Base-by-base conservation (phyloP, 1,140 invertebrate genomes). In the Glomeris maerens region DNA sequence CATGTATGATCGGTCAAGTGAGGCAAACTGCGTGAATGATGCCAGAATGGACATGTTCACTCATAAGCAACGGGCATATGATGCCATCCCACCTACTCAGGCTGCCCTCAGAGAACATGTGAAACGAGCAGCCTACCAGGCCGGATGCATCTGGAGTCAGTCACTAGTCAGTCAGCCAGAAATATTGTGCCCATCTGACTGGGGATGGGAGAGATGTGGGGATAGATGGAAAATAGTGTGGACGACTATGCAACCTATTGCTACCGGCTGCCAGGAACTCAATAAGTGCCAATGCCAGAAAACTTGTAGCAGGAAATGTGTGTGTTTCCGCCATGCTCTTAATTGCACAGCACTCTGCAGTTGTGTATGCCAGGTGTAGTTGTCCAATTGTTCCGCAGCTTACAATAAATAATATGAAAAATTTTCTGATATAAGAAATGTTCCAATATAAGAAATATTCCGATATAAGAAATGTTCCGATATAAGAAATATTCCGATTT, bases 1-100 rank as follows among this genome's bases (percentile, higher is more conserved):
- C 42, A 36, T 55, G 22, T 52, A 36, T 17, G 53, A 59, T 49
- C 50, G 49, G 42, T 38, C 44, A 3, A 58, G 31, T 40, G 20
- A 29, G 42, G 13, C 14, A 13, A 29, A n/a, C 3, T 14, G 27
- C 21, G 47, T 54, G n/a, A 49, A 57, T 25, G 48, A 36, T 22
- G 54, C 50, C 45, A 51, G 54, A 31, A 17, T 29, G 1, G 3
- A 46, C 17, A n/a, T 57, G 23, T 44, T 54, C 47, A 55, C 55
- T 3, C 38, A 29, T 1, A 55, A 56, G 47, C 41, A 57, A 21
- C 52, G 39, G 21, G 7, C 55, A 17, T 55, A 57, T 27, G 42
- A 59, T 14, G 3, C 26, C 25, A 50, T 55, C 36, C 53, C 52
- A 38, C 57, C 52, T 47, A 52, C 51, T 5, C 5, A 27, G 13